Conservation (phyloP, 2,888 invertebrate species). For the Drosophila leonis region DNA sequence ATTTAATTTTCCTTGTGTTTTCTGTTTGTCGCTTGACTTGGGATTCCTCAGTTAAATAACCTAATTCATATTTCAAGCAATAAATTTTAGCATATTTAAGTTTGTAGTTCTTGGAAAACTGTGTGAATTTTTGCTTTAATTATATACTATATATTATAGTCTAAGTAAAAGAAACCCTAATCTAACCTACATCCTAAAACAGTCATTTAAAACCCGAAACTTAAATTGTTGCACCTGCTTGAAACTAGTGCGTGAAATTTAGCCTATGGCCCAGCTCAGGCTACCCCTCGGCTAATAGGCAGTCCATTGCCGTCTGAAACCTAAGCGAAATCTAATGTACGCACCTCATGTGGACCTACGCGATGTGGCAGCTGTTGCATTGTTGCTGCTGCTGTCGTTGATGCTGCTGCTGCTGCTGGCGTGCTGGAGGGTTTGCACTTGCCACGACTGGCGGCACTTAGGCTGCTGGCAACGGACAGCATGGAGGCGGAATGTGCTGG, state of each 20-base stretch:
- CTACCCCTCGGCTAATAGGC: background rate
- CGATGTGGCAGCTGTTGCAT: slow-evolving; percentile 45
- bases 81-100: too few relatives aligned
- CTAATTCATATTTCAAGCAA: too few relatives aligned
- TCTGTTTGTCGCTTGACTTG: too few relatives aligned
- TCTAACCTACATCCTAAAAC: background rate
- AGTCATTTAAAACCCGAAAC: background rate
- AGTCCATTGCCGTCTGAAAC: background rate
- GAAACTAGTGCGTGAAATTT: slow-evolving; percentile 3
- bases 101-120: too few relatives aligned
- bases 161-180: background rate
- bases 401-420: slow-evolving; percentile 22
- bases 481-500: slow-evolving; percentile 71
- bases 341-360: slow-evolving; percentile 68
- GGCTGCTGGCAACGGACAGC: slow-evolving; percentile 76
- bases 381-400: slow-evolving; percentile 35
- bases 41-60: too few relatives aligned
- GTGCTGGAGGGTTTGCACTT: slow-evolving; percentile 62
- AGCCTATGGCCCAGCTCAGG: background rate
- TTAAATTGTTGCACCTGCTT: background rate
- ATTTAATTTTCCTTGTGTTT: too few relatives aligned
- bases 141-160: too few relatives aligned
- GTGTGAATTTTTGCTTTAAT: too few relatives aligned
- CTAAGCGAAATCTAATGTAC: slow-evolving; percentile 42
- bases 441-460: slow-evolving; percentile 61